These are phyloP conservation scores for Steinernema khuongi DNA, from an alignment of 1,140 invertebrate species.

Conservation along the genomic window DNA sequence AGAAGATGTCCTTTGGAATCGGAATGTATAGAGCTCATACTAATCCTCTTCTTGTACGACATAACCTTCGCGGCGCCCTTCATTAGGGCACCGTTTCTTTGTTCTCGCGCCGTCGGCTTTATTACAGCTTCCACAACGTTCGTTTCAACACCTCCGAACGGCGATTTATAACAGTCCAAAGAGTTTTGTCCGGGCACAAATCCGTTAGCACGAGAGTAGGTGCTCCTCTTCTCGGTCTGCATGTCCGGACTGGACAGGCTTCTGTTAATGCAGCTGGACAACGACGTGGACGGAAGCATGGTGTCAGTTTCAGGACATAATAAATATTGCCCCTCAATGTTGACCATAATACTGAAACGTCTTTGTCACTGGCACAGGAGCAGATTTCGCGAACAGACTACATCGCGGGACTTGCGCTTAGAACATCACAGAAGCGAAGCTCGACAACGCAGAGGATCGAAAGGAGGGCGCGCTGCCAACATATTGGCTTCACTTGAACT, in stretches of 20 bases:
- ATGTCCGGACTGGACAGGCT: constrained; percentile 26
- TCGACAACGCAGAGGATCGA: neutral
- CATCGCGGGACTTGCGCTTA: neutral
- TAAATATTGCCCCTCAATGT: neutral
- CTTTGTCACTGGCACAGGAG: too few relatives aligned
- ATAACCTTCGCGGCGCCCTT: constrained; percentile 21
- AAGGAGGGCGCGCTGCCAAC: neutral
- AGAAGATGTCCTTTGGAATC: constrained; percentile 23
- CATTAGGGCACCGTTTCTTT: constrained; percentile 19
- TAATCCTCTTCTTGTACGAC: constrained; percentile 15
- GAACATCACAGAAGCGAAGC: neutral
- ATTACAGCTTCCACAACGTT: constrained; percentile 1
- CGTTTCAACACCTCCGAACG: neutral
- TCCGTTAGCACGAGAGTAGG: neutral
- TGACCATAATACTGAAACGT: too few relatives aligned
- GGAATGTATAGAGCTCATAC: constrained; percentile 21
- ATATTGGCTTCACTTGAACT: neutral
- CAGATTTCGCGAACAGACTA: neutral
- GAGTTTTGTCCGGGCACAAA: neutral
- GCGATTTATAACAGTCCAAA: neutral
- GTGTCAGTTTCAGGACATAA: neutral
- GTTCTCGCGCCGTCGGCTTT: neutral
- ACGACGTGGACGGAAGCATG: neutral
- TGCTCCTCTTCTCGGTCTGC: neutral
- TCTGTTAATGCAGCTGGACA: constrained; percentile 2